Percentiles rank a stretch among this genome's conserved stretches.
Conservation (phyloP, 2,888 invertebrate species). For the Euproctis similis region DNA sequence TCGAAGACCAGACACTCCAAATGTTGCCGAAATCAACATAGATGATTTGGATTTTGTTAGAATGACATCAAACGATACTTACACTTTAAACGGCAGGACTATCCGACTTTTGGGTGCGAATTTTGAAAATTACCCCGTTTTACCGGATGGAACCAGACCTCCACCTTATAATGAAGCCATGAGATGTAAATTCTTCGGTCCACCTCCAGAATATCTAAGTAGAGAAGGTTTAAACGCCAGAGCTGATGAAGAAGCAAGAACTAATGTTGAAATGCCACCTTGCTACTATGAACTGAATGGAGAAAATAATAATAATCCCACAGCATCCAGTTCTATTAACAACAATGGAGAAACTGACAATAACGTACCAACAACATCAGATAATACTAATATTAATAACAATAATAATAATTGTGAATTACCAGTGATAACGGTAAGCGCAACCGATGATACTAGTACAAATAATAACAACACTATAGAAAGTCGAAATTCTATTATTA, state of each 20-base stretch:
- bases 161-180: conserved; percentile 62
- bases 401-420: conserved; percentile 6
- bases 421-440: conserved; percentile 6
- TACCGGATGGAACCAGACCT: conserved; percentile 34
- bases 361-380: background rate
- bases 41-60: conserved; percentile 53
- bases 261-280: conserved; percentile 59
- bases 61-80: conserved; percentile 50
- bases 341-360: conserved; percentile 1
- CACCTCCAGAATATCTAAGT: conserved; percentile 61
- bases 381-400: background rate
- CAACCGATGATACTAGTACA: conserved; percentile 11
- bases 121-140: conserved; percentile 50
- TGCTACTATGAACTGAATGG: conserved; percentile 51
- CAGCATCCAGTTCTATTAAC: conserved; percentile 5
- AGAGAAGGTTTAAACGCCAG: conserved; percentile 39
- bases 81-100: conserved; percentile 61
- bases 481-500: conserved; percentile 46
- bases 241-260: conserved; percentile 45
- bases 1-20: conserved; percentile 55
- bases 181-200: conserved; percentile 57
- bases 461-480: conserved; percentile 17
- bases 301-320: conserved; percentile 7
- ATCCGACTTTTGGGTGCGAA: conserved; percentile 57
- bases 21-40: conserved; percentile 52